These are phyloP conservation scores for Thymallus thymallus DNA, from an alignment of 2,113 vertebrate genomes.

Conservation along the genomic window DNA sequence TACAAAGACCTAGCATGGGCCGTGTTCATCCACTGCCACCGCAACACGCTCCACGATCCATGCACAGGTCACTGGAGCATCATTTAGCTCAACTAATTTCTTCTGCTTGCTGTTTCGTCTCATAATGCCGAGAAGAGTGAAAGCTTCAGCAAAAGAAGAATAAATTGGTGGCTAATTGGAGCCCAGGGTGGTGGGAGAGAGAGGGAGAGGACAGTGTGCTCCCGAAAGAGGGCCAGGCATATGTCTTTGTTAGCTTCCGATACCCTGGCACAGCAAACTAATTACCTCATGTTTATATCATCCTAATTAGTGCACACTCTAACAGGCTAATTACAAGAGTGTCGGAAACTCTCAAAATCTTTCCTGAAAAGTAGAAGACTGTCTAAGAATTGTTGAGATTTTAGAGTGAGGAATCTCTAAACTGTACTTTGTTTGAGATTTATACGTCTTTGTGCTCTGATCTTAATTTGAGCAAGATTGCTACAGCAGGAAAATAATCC, in stretches of 20 bases:
- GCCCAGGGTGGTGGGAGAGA: constrained; percentile 41
- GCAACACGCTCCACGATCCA: no score
- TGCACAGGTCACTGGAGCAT: no score
- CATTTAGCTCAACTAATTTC: no score
- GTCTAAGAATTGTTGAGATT: not conserved
- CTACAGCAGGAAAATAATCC: no score
- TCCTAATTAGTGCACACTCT: constrained; percentile 55
- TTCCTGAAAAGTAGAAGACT: no score
- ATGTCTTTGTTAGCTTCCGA: constrained; percentile 53
- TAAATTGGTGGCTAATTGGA: constrained; percentile 56
- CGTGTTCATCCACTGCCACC: no score
- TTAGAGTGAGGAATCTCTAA: no score
- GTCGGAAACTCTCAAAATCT: not conserved
- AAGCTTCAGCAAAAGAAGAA: no score
- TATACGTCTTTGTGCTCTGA: not conserved
- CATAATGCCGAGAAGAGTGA: no score
- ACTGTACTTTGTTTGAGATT: not conserved
- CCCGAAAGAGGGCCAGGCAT: constrained; percentile 44
- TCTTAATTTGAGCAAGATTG: no score
- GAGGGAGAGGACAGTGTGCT: constrained; percentile 31
- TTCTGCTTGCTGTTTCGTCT: no score
- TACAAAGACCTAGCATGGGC: not conserved
- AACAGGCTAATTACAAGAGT: constrained; percentile 57
- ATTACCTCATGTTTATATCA: constrained; percentile 62
- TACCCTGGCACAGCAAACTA: constrained; percentile 52